Base-by-base conservation (phyloP, 2,113 vertebrate genomes). In the Tetrao urogallus region DNA sequence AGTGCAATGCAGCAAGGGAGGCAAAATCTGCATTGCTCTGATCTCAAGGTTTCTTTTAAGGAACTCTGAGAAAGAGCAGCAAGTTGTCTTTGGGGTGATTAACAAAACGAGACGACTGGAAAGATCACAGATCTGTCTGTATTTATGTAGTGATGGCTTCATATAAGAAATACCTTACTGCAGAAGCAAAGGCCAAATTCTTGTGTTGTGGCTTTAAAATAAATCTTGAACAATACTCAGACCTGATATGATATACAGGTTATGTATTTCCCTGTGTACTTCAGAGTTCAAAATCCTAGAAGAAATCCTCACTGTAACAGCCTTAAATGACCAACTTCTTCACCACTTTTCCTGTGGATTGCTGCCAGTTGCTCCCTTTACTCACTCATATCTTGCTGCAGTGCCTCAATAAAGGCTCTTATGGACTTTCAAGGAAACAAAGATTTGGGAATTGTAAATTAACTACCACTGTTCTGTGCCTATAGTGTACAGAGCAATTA, bases 161-260 rank as follows among this genome's bases (percentile, higher is more conserved):
- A 71, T 66, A 17, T 6, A 64, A 71, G 38, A 32, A 82, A 17
- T 38, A 61, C 14, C 20, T 56, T 42, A 13, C 7, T 48, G 42
- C 12, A 54, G 54, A 66, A 77, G 70, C 61, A 64, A 88, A 0
- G 4, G 52, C 3, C 56, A 74, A 80, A 27, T 43, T 25, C 11
- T n/a, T 1, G 2, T 10, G 17, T 25, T 88, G 74, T 8, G 32
- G 42, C 32, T 81, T 88, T 34, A 0, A 20, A 77, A 38, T 28
- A 25, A 3, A 19, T 17, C 50, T 67, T 43, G 42, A 84, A 34
- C 4, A 3, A 45, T 3, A 6, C 38, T 60, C 42, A 52, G 43
- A 25, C 25, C 56, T 60, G 16, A 42, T 0, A 0, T 8, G 45
- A 70, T 1, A 17, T 1, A 18, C 34, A 75, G 30, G 48, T 54